These are phyloP conservation scores for Chanos chanos DNA, from an alignment of 2,797 vertebrate genomes.

Conservation along the genomic window DNA sequence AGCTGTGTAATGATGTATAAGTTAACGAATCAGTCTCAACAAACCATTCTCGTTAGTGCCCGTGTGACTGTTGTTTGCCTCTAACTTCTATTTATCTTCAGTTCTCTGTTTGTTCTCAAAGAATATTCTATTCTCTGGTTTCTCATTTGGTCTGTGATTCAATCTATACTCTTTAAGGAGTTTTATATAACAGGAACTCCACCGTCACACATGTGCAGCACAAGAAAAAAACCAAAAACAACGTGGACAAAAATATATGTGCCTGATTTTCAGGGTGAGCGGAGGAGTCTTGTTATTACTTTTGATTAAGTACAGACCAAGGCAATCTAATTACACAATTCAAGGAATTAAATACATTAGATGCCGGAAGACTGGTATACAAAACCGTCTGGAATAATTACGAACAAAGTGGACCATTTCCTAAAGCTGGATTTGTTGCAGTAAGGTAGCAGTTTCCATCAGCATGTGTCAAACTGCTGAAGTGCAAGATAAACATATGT, in stretches of 20 bases:
- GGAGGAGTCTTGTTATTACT: slow-evolving; percentile 30
- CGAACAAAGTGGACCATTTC: slow-evolving; percentile 13
- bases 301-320: slow-evolving; percentile 48
- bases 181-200: too few species aligned
- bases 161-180: too few species aligned
- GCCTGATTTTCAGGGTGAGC: background rate
- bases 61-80: too few species aligned
- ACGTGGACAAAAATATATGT: slow-evolving; percentile 3
- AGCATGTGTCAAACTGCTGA: slow-evolving; percentile 41
- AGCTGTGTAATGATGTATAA: too few species aligned
- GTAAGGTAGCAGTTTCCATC: slow-evolving; percentile 10
- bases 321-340: slow-evolving; percentile 42
- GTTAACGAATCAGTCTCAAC: too few species aligned
- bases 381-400: slow-evolving; percentile 49
- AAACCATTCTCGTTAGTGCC: too few species aligned
- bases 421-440: slow-evolving; percentile 14
- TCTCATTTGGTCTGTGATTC: slow-evolving; percentile 2
- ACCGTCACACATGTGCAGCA: slow-evolving; percentile 13
- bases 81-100: too few species aligned
- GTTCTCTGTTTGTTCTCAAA: too few species aligned
- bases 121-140: background rate
- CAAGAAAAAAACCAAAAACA: too few species aligned
- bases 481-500: slow-evolving; percentile 43
- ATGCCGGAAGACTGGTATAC: slow-evolving; percentile 35
- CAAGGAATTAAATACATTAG: slow-evolving; percentile 44